These are phyloP conservation scores for Prosapia bicincta DNA, from an alignment of 2,888 invertebrate species.

Conservation along the genomic window DNA sequence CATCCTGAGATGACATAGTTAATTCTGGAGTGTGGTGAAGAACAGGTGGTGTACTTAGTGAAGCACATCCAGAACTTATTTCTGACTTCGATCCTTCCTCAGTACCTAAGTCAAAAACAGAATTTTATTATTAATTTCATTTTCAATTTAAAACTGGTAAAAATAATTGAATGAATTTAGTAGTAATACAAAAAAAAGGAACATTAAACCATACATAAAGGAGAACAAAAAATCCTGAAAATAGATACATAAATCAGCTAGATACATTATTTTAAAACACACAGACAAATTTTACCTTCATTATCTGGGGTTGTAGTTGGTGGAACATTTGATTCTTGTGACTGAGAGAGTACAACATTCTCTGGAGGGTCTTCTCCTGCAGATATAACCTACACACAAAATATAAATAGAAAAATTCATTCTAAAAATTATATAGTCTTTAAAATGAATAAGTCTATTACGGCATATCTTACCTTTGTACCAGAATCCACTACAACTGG, in stretches of 20 bases:
- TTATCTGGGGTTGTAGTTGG: not conserved
- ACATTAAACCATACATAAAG: no score
- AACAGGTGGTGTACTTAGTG: conserved; percentile 15
- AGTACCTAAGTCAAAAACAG: conserved; percentile 1
- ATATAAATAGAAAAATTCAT: not conserved
- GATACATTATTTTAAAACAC: no score
- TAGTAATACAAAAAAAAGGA: not conserved
- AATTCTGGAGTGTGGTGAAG: conserved; percentile 28
- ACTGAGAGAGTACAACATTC: not conserved
- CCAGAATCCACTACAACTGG: conserved; percentile 58
- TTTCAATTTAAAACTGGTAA: no score
- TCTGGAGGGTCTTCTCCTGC: conserved; percentile 28
- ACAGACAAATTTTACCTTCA: no score
- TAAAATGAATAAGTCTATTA: no score
- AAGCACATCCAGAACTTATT: conserved; percentile 9
- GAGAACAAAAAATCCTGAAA: no score
- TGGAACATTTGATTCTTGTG: not conserved
- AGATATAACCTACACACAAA: conserved; percentile 32
- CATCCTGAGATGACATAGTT: conserved; percentile 28
- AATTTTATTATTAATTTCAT: no score
- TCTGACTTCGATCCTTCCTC: conserved; percentile 17
- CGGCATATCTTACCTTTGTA: conserved; percentile 39
- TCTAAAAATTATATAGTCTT: no score
- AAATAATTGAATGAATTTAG: not conserved
- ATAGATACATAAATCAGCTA: no score